A percentile compares a stretch with the other conserved stretches of the same genome.
These are phyloP conservation scores for Scomberomorus guttatus DNA, from an alignment of 2,797 vertebrate species.

Conservation along the genomic window DNA sequence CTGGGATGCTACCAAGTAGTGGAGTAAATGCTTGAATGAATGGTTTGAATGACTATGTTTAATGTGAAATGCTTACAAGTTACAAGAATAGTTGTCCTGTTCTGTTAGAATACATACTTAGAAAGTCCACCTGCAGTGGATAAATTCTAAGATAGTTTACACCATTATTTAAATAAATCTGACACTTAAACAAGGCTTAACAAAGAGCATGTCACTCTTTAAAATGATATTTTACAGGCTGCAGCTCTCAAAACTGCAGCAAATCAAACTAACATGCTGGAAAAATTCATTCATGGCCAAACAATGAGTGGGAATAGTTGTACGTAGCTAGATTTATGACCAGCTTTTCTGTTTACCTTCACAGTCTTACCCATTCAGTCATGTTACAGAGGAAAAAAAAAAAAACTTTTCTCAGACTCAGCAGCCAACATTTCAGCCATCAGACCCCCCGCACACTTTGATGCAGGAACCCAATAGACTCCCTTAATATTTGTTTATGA, in stretches of 20 bases:
- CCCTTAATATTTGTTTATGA: constrained; percentile 63
- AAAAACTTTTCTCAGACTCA: constrained; percentile 34
- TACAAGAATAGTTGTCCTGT: too few relatives aligned
- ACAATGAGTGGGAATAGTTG: constrained; percentile 47
- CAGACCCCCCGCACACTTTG: constrained; percentile 59
- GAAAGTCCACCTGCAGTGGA: too few relatives aligned
- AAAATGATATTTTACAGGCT: background rate
- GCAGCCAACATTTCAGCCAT: constrained; percentile 44
- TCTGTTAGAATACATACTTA: too few relatives aligned
- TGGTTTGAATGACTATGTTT: background rate
- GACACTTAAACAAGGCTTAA: background rate
- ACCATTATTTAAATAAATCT: background rate
- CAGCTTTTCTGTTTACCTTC: constrained; percentile 66
- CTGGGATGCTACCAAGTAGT: background rate
- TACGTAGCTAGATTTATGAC: constrained; percentile 48
- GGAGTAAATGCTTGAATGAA: background rate
- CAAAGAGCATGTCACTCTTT: background rate
- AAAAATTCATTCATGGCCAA: constrained; percentile 60
- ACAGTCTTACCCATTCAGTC: constrained; percentile 56
- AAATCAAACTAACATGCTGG: constrained; percentile 30
- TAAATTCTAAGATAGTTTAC: too few relatives aligned
- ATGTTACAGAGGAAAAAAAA: constrained; percentile 16
- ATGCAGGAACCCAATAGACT: constrained; percentile 62
- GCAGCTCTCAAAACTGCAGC: constrained; percentile 2
- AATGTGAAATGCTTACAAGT: background rate